phyloP scores from a whole-genome alignment of 2,113 vertebrate species.

The Malurus alboscapulatus region DNA sequence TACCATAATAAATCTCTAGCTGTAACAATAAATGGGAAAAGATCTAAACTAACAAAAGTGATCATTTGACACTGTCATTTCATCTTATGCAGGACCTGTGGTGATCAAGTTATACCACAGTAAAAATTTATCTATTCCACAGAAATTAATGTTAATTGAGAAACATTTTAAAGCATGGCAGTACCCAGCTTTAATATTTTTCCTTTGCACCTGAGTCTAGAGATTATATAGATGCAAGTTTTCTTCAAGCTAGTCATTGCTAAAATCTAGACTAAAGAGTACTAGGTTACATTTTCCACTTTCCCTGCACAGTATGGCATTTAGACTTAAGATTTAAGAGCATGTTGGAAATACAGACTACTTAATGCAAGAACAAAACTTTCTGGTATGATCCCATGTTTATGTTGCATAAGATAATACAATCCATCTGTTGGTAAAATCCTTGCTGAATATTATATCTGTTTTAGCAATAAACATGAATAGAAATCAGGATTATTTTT shows the following conservation, averaged over 20 bases:
- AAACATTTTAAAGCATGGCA: background rate
- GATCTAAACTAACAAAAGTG: background rate
- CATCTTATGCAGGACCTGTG: background rate
- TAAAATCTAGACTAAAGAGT: background rate
- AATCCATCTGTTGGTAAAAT: conserved; percentile 32
- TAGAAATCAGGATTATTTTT: background rate
- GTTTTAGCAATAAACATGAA: background rate
- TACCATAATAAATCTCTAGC: background rate
- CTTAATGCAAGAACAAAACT: conserved; percentile 16
- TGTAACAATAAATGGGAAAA: background rate
- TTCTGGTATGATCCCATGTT: background rate
- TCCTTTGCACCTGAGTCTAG: background rate
- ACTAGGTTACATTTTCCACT: background rate
- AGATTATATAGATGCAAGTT: background rate
- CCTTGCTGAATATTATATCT: conserved; percentile 5
- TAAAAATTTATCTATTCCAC: background rate
- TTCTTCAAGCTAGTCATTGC: background rate
- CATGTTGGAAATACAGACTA: background rate
- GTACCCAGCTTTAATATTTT: background rate
- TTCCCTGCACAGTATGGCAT: background rate
- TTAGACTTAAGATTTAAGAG: background rate
- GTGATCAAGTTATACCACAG: background rate
- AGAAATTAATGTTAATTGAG: background rate
- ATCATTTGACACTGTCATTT: background rate
- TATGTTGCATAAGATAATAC: background rate